Base-by-base conservation (phyloP, 1,140 invertebrate species). In the Nasonia giraulti region DNA sequence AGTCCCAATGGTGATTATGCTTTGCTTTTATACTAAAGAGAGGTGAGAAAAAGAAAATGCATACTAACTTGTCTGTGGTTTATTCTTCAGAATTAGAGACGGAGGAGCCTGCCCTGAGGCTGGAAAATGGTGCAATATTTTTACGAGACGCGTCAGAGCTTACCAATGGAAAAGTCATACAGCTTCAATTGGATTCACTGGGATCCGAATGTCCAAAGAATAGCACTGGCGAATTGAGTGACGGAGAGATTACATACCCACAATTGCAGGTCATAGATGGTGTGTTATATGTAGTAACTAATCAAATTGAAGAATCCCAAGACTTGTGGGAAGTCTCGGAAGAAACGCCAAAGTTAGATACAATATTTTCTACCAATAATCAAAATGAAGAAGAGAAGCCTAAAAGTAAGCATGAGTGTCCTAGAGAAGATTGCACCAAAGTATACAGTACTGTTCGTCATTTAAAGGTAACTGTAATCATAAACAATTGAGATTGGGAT, bases 371-470 rank as follows among this genome's bases (percentile, higher is more conserved):
- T 31, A 75, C 88, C n/a, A 87, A 88, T 62, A 91, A 90, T 83
- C 73, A 91, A 40, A 84, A 86, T 1, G 82, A 74, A 33, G 86
- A 83, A 75, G 82, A 87, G 0, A 88, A 88, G 77, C 47, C 87
- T 23, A 89, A 89, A 77, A 88, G 78, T 80, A 89, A 90, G 12
- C 88, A 91, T 86, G 88, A 89, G 75, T 95, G 94, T 89, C 90
- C 90, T 5, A 93, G 93, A 87, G 93, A 93, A 75, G 93, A 93
- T 44, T 95, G 94, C 88, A 91, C 91, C 1, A 92, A 94, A 81
- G 89, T 94, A 27, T 95, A 94, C 84, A 95, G 94, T 62, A 95
- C 94, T 6, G 91, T 92, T 0, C 94, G 95, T 90, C 94, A 95
- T 89, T 89, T 95, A 17, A 94, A 94, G 90, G 94, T 95, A 86